These are phyloP conservation scores for Sorex fumeus DNA, from an alignment of 2,113 vertebrate genomes.

Conservation along the genomic window DNA sequence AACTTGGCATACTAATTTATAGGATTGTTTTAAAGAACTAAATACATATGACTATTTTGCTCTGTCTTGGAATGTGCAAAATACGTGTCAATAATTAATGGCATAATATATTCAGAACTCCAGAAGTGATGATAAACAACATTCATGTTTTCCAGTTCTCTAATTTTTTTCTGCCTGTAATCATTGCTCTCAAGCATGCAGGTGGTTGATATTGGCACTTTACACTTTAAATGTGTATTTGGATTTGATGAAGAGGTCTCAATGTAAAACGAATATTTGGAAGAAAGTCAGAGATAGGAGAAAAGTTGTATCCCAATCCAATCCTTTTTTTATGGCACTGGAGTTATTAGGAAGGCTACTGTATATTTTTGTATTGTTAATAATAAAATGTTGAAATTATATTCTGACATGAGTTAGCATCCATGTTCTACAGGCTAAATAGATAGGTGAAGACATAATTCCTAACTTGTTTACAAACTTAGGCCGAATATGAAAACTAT, in stretches of 20 bases:
- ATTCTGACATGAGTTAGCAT: neutral
- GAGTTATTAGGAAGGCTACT: neutral
- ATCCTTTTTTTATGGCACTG: neutral
- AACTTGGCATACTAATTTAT: neutral
- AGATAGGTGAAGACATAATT: conserved; percentile 13
- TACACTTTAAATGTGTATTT: conserved; percentile 29
- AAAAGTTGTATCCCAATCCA: neutral
- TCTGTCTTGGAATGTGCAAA: neutral
- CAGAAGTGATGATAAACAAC: conserved; percentile 34
- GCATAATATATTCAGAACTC: neutral
- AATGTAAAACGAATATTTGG: conserved; percentile 34
- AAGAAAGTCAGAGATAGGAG: conserved; percentile 40
- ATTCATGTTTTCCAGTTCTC: neutral
- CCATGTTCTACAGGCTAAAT: neutral
- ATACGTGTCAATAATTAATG: conserved; percentile 25
- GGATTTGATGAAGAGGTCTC: conserved; percentile 36
- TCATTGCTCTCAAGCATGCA: conserved; percentile 41
- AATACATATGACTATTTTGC: neutral
- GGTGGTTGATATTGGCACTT: neutral
- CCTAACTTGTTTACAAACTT: conserved; percentile 7
- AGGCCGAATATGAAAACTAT: neutral
- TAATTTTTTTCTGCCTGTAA: neutral
- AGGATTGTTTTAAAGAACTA: neutral
- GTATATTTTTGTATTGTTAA: neutral
- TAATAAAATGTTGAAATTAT: conserved; percentile 19